A percentile compares a stretch with the other conserved stretches of the same genome.
Conservation (phyloP, 2,888 invertebrate species). For the Heteromyza rotundicornis region DNA sequence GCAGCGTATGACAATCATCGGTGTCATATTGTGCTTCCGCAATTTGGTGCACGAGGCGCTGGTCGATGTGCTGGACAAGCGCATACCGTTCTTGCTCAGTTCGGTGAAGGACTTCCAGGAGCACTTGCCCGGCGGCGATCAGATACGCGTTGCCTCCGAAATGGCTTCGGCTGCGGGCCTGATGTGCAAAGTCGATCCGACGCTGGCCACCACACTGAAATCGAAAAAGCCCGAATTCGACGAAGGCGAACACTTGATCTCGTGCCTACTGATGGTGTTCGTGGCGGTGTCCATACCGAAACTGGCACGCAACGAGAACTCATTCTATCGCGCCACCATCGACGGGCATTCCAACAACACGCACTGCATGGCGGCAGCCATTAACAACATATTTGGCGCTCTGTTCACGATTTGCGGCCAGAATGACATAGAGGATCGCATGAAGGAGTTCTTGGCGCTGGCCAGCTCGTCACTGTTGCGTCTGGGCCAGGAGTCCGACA, state of each 20-base stretch:
- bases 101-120: constrained; percentile 95
- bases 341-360: constrained; percentile 98
- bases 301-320: constrained; percentile 87
- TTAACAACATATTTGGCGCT: constrained; percentile 95
- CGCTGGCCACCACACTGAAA: constrained; percentile 86
- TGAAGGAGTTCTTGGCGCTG: constrained; percentile 93
- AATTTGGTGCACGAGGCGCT: constrained; percentile 93
- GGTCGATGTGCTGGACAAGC: constrained; percentile 88
- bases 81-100: constrained; percentile 94
- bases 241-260: constrained; percentile 91
- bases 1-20: constrained; percentile 96
- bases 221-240: constrained; percentile 87
- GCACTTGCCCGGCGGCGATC: constrained; percentile 88
- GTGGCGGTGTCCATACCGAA: constrained; percentile 97
- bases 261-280: constrained; percentile 97
- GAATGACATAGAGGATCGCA: constrained; percentile 94
- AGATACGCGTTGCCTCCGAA: constrained; percentile 90
- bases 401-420: constrained; percentile 95
- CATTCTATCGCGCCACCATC: constrained; percentile 84
- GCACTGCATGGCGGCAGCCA: constrained; percentile 96
- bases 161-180: constrained; percentile 98
- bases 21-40: constrained; percentile 95
- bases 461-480: constrained; percentile 95
- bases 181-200: constrained; percentile 93
- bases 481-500: constrained; percentile 94